phyloP scores from a whole-genome alignment of 2,113 vertebrate species.

The Periophthalmus modestus region DNA sequence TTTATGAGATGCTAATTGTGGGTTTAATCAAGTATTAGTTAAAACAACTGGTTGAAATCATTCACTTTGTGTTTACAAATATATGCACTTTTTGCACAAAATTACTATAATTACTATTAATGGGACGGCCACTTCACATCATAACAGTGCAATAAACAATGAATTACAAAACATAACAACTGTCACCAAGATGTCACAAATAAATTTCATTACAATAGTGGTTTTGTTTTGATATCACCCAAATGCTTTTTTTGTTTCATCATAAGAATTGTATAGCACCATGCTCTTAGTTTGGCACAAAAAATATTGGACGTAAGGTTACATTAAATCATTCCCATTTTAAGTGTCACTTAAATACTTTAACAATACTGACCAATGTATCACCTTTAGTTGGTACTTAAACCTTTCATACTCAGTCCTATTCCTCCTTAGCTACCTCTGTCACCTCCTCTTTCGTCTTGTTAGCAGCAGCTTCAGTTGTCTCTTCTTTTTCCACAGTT shows the following conservation, averaged over 20 bases:
- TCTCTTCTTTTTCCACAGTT: constrained; percentile 1
- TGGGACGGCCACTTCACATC: neutral
- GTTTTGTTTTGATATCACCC: neutral
- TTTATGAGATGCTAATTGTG: neutral
- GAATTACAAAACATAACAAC: constrained; percentile 13
- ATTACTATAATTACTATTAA: constrained; percentile 18
- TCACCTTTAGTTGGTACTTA: constrained; percentile 22
- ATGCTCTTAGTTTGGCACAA: neutral
- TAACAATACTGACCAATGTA: constrained; percentile 51
- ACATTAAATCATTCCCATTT: constrained; percentile 30
- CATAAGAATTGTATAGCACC: neutral
- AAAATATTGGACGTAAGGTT: neutral
- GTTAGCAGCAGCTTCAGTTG: constrained; percentile 8
- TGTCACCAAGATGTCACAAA: neutral
- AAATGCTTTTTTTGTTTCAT: neutral
- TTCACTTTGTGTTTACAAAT: neutral
- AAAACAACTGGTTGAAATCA: neutral
- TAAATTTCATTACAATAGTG: neutral
- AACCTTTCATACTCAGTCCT: constrained; percentile 50
- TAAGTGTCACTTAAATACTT: constrained; percentile 34
- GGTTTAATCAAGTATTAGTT: neutral
- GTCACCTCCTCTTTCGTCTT: constrained; percentile 42
- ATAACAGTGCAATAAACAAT: constrained; percentile 14
- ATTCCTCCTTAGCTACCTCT: constrained; percentile 53
- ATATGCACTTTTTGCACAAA: constrained; percentile 35